A percentile compares a stretch with the other conserved stretches of the same genome.
These are phyloP conservation scores for Schizothorax lantsangensis DNA, from an alignment of 2,797 vertebrate genomes.

Conservation along the genomic window DNA sequence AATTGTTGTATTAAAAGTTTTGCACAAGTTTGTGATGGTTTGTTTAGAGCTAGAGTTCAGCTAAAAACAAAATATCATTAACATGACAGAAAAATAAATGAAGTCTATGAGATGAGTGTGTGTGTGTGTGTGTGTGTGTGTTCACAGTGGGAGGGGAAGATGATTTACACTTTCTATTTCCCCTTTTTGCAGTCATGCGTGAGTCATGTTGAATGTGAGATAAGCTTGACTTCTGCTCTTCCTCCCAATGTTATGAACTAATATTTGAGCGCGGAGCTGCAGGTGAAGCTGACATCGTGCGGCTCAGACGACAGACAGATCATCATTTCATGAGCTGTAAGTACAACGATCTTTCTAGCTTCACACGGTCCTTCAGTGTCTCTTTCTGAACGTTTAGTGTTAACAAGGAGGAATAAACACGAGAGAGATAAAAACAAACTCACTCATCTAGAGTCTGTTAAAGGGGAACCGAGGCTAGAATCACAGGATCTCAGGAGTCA, in stretches of 20 bases:
- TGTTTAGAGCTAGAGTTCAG: not conserved
- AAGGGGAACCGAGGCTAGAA: not conserved
- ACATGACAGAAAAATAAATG: not conserved
- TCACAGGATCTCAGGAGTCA: not conserved
- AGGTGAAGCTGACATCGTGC: not conserved
- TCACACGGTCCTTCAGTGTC: not conserved
- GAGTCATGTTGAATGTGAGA: not conserved
- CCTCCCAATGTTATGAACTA: not conserved
- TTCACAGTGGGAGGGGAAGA: not conserved
- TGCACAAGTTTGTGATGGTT: not conserved
- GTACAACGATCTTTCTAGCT: not conserved
- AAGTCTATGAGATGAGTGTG: not conserved
- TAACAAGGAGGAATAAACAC: not conserved
- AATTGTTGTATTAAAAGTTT: not conserved
- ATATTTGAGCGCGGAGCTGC: not conserved
- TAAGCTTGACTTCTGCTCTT: not conserved
- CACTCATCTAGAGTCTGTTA: not conserved
- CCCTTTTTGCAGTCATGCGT: constrained; percentile 26
- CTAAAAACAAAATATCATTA: not conserved
- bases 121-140: not conserved
- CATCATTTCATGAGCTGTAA: constrained; percentile 36
- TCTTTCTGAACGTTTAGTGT: not conserved
- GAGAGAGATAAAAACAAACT: not conserved
- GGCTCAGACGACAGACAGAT: not conserved
- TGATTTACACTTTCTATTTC: constrained; percentile 30